Evolutionary conservation across 2,888 invertebrate genomes (phyloP).

Genomic region (Sepiola atlantica): DNA sequence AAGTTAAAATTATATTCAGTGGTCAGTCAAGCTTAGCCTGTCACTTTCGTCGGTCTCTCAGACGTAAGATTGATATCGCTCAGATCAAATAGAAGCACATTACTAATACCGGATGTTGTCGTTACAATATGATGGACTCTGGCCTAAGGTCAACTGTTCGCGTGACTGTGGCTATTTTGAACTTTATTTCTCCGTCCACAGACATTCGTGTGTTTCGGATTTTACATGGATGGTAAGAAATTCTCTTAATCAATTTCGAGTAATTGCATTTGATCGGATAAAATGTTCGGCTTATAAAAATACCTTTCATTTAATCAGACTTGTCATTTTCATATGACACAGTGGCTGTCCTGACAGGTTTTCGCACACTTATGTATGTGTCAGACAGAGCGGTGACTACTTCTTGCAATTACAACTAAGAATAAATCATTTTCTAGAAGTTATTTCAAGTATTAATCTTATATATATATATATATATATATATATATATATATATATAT

Average conservation of each 20-base stretch:
- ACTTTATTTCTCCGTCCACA: too few relatives aligned
- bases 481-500: too few relatives aligned
- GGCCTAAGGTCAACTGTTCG: neutral
- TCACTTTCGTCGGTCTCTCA: too few relatives aligned
- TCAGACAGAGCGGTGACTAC: neutral
- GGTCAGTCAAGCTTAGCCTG: too few relatives aligned
- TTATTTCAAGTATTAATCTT: too few relatives aligned
- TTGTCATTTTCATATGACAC: neutral
- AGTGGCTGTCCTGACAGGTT: neutral
- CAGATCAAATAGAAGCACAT: too few relatives aligned
- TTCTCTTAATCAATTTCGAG: neutral
- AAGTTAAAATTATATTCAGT: too few relatives aligned
- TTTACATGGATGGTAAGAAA: neutral
- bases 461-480: too few relatives aligned
- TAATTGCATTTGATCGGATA: neutral
- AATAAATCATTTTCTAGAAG: neutral
- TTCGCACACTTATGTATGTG: neutral
- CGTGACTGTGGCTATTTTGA: too few relatives aligned
- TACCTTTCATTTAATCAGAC: neutral
- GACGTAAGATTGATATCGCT: too few relatives aligned
- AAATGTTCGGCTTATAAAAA: neutral
- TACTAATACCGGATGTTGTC: too few relatives aligned
- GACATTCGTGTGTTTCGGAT: too few relatives aligned
- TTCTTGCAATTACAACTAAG: neutral
- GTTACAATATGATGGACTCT: neutral